Conservation (phyloP, 2,113 vertebrate species). For the Varanus komodoensis region DNA sequence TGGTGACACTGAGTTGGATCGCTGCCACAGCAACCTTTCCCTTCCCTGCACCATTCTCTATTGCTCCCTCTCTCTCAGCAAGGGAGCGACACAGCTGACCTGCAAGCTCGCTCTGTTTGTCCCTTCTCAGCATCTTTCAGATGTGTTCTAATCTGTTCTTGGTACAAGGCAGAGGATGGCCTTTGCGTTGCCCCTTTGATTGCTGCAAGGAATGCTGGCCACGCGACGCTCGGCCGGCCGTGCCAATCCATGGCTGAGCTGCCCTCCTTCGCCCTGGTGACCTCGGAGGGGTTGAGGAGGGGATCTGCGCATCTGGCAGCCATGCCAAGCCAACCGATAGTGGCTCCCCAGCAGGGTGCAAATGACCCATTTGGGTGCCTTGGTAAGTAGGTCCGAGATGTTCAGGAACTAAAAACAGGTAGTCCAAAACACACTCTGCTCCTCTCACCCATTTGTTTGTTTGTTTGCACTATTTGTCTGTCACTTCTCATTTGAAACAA, state of each 20-base stretch:
- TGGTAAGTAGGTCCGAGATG: neutral
- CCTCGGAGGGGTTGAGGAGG: neutral
- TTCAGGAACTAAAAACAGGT: neutral
- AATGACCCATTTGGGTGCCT: neutral
- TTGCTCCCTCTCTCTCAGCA: neutral
- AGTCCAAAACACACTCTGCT: neutral
- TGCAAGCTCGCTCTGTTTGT: neutral
- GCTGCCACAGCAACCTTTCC: neutral
- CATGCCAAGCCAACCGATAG: neutral
- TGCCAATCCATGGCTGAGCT: neutral
- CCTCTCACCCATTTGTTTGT: too few species aligned
- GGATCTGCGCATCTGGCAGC: too few species aligned
- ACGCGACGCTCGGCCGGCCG: neutral
- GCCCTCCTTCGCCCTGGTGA: neutral
- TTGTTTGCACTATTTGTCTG: too few species aligned
- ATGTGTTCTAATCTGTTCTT: constrained; percentile 9
- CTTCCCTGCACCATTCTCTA: neutral
- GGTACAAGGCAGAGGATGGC: neutral
- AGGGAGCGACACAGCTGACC: neutral
- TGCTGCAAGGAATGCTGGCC: neutral
- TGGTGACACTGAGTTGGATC: neutral
- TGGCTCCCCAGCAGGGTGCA: neutral
- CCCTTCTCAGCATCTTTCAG: constrained; percentile 11
- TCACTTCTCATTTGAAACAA: too few species aligned
- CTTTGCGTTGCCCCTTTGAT: neutral